phyloP scores from a whole-genome alignment of 2,888 invertebrate species.

The Metacarcinus magister region DNA sequence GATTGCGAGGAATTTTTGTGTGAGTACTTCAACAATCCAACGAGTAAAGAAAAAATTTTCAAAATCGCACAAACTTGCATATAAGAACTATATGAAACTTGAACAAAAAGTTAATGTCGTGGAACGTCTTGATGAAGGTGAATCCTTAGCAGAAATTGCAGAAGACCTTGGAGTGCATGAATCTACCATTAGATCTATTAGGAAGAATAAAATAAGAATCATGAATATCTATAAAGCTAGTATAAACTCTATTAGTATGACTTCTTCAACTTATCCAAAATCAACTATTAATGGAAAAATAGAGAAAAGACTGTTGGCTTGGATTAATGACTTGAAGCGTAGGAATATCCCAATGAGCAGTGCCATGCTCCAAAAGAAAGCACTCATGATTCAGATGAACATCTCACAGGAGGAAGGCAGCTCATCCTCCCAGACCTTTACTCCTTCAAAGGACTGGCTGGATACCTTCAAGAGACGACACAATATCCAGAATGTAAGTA shows the following conservation, averaged over 20 bases:
- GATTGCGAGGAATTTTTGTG: not conserved
- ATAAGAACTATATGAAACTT: not conserved
- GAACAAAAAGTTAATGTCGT: not conserved
- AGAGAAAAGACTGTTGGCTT: not conserved
- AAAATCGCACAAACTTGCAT: not conserved
- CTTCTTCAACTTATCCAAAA: not conserved
- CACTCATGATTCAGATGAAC: not conserved
- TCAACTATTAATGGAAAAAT: not conserved
- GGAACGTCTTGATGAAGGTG: not conserved
- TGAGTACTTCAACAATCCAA: not conserved
- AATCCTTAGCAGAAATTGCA: not conserved
- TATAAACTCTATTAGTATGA: not conserved
- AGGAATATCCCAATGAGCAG: not conserved
- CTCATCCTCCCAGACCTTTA: not conserved
- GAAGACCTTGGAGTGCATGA: not conserved
- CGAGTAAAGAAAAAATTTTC: slow-evolving; percentile 17
- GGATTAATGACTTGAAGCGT: not conserved
- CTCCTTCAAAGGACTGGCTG: not conserved
- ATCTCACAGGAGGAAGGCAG: not conserved
- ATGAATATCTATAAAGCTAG: not conserved
- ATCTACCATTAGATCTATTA: not conserved
- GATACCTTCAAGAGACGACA: not conserved
- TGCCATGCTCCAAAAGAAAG: not conserved
- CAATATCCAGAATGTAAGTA: not conserved
- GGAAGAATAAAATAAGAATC: not conserved